phyloP scores from a whole-genome alignment of 2,888 invertebrate genomes.

The Phymatocera aterrima region DNA sequence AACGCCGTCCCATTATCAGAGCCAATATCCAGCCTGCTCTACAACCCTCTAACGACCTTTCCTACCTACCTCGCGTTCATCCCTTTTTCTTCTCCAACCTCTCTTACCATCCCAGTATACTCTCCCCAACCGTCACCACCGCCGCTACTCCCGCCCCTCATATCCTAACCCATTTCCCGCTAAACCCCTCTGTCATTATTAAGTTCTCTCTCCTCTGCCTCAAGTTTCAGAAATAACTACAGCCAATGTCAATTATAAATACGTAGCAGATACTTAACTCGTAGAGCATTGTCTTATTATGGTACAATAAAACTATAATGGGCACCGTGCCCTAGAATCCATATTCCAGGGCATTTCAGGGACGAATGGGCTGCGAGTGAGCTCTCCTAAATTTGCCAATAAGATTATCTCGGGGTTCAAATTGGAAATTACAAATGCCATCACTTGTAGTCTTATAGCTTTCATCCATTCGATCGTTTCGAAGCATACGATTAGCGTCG shows the following conservation, averaged over 20 bases:
- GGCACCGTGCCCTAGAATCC: no score
- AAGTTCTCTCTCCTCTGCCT: slow-evolving; percentile 41
- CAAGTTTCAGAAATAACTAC: slow-evolving; percentile 45
- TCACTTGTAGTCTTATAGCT: no score
- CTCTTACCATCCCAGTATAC: background rate
- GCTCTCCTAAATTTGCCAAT: no score
- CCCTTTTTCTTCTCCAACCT: slow-evolving; percentile 28
- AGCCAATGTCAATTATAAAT: slow-evolving; percentile 44
- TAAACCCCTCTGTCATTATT: slow-evolving; percentile 43
- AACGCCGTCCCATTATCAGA: slow-evolving; percentile 59
- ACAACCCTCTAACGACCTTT: slow-evolving; percentile 60
- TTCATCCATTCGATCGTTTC: no score
- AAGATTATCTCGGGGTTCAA: no score
- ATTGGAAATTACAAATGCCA: no score
- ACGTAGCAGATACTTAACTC: slow-evolving; percentile 17
- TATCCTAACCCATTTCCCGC: slow-evolving; percentile 39
- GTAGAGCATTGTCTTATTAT: background rate
- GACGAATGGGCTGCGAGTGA: no score
- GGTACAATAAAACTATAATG: background rate
- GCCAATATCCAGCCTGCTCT: slow-evolving; percentile 63
- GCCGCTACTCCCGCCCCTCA: background rate
- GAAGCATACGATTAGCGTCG: no score
- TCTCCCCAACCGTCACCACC: background rate
- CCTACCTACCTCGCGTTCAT: slow-evolving; percentile 48
- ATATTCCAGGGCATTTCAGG: no score